Base-by-base conservation (phyloP, 2,888 invertebrate genomes). In the Stenichneumon culpator region DNA sequence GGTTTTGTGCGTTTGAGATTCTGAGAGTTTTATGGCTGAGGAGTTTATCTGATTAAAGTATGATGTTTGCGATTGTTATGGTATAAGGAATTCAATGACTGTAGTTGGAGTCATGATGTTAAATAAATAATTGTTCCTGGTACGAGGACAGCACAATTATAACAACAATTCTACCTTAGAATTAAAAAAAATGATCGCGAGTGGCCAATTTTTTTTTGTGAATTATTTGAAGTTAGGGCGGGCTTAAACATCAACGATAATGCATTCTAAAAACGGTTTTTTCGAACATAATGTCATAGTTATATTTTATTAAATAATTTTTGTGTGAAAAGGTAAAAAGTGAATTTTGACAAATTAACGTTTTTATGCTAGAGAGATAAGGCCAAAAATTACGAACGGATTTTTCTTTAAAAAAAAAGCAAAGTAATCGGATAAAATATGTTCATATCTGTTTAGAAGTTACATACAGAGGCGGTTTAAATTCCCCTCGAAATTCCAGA, bases 31-130 rank as follows among this genome's bases (percentile, higher is more conserved):
- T 77, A 19, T 82, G 54, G 22, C 54, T 82, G 75, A 70, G 50
- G 74, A 52, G 67, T 79, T 79, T 70, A 77, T 72, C 47, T 72
- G 57, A 39, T 74, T 54, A 81, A 36, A 69, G 81, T 84, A 54
- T 54, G 63, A 85, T 85, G 85, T 85, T 82, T 75, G 82, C 75
- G 79, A 79, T 72, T 82, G 85, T 85, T 63, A 79, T 82, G 36
- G 79, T 79, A 82, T 74, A 82, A 47, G 68, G 50, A 60, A 79
- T 67, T 73, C 19, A 39, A 72, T 70, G 65, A 28, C 65, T 50
- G 36, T 65, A 57, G 57, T 54, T 16, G 19, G 39, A 54, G 67
- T 79, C 44, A 57, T 85, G 50, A 65, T 75, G 54, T 57, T 22
- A 39, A 63, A 72, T 4, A 7, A 32, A 65, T 54, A 5, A 50